A percentile compares a stretch with the other conserved stretches of the same genome.
phyloP scores from a whole-genome alignment of 2,113 vertebrate genomes.

The Cinclus mexicanus region DNA sequence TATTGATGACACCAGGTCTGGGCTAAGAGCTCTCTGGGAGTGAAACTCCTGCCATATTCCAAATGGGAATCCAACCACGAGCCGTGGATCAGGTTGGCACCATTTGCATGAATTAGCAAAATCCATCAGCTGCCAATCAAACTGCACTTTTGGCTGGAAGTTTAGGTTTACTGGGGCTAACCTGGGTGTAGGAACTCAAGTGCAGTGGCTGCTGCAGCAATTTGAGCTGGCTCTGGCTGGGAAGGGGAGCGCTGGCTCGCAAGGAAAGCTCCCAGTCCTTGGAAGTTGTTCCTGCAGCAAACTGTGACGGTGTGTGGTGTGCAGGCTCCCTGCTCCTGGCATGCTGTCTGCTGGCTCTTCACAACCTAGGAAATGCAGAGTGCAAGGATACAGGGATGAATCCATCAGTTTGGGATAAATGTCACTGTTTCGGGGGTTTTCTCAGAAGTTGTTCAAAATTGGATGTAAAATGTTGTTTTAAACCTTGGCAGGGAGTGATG shows the following conservation, averaged over 20 bases:
- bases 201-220: neutral
- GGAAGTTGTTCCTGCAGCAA: neutral
- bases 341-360: neutral
- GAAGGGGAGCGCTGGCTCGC: neutral
- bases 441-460: neutral
- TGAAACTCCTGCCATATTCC: neutral
- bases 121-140: neutral
- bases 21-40: neutral
- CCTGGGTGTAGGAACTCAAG: neutral
- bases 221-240: neutral
- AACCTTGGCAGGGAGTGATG: neutral
- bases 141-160: neutral
- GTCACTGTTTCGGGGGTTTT: neutral
- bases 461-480: neutral
- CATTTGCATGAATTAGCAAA: neutral
- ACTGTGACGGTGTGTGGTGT: neutral
- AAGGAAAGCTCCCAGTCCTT: neutral
- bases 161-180: neutral
- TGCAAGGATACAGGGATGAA: neutral
- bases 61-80: neutral
- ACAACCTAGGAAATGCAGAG: rapidly evolving
- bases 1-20: neutral
- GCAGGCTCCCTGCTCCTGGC: neutral
- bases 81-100: neutral
- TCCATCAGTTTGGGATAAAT: neutral